These are phyloP conservation scores for Resseliella maxima DNA, from an alignment of 2,888 invertebrate genomes.

Conservation along the genomic window DNA sequence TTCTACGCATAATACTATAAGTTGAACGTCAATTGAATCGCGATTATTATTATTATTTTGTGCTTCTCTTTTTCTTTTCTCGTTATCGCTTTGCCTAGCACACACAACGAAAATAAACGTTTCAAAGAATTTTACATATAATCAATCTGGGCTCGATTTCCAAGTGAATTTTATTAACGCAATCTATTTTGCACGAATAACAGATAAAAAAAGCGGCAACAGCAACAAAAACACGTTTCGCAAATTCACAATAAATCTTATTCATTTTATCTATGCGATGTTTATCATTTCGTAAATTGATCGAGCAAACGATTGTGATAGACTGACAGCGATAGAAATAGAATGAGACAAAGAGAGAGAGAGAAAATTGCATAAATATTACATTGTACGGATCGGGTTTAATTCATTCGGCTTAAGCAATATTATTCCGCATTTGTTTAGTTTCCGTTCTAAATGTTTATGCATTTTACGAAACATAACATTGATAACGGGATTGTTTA, in stretches of 20 bases:
- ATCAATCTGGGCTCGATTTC: not conserved
- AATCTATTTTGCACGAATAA: too few relatives aligned
- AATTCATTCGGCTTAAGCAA: not conserved
- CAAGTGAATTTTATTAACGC: not conserved
- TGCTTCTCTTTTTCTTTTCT: too few relatives aligned
- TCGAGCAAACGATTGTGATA: not conserved
- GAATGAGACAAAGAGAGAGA: too few relatives aligned
- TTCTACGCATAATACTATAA: too few relatives aligned
- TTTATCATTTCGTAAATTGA: not conserved
- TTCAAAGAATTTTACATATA: not conserved
- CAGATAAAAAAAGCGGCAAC: too few relatives aligned
- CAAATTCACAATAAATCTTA: not conserved
- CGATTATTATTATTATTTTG: too few relatives aligned
- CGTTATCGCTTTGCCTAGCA: too few relatives aligned
- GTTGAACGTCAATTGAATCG: too few relatives aligned
- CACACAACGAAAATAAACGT: too few relatives aligned
- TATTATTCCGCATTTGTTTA: not conserved
- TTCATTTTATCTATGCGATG: not conserved
- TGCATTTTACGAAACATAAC: conserved; percentile 29
- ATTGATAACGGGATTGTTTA: not conserved
- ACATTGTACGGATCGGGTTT: not conserved
- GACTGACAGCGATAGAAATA: not conserved
- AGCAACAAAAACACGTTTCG: not conserved
- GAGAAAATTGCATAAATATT: not conserved
- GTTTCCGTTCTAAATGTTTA: conserved; percentile 34